Evolutionary conservation across 2,888 invertebrate genomes (phyloP), one percentile per base, ranked within the genome.

Genomic region (Melieria picta): DNA sequence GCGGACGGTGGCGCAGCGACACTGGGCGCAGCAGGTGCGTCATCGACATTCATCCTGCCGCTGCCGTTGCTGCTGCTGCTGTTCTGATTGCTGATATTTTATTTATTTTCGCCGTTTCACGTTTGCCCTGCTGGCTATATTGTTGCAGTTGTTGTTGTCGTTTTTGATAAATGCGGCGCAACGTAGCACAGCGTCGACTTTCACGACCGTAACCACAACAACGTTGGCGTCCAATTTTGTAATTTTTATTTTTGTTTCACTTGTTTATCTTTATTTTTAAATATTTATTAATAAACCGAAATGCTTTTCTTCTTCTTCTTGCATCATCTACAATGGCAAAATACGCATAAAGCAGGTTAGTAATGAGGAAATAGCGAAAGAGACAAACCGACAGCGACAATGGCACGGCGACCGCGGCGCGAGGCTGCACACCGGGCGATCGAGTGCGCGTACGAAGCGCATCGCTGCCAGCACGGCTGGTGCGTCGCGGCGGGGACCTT

Each of bases 101-200:
- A 7, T 50, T 46, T 57, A 65, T 56, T n/a, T 47, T 48, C 30
- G 64, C 56, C 13, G 43, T 52, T 66, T 57, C 52, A 55, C 6
- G 55, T 46, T 46, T 47, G 47, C 47, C 50, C 13, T 50, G 16
- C 61, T 30, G 60, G 50, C 42, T 16, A 58, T 16, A 43, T 67
- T 67, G 60, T 60, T 67, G 13, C 60, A 60, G 58, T 58, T 43
- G 16, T 56, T 58, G 58, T 58, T 42, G 58, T 58, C 43, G 58
- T 7, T 7, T 58, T 58, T 58, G 30, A 30, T 30, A 30, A 30
- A 30, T 30, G 67, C 4, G 42, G 52, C 13, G 48, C 43, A 60
- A 16, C 66, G 58, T 13, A 16, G 6, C 13, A 57, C 57, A 16
- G 42, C 30, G 42, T 7, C 5, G 4, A 57, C 62, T 50, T 13